Evolutionary conservation across 2,113 vertebrate genomes (phyloP), one percentile per base, ranked within the genome.

Genomic region (Silurus glanis): DNA sequence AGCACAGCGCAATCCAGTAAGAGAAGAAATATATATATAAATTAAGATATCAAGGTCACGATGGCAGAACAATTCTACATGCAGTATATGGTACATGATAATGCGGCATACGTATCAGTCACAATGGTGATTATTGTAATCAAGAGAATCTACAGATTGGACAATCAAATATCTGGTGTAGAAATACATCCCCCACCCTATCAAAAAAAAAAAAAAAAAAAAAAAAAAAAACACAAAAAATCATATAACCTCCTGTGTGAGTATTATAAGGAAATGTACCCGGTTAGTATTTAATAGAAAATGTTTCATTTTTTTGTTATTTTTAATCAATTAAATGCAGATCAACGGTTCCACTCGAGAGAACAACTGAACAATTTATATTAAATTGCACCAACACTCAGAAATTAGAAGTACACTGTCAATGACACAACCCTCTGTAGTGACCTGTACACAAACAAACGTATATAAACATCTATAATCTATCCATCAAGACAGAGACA

Each of bases 1-100:
- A 80, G 78, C 78, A 80, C 78, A 80, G 78, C 78, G 59, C 55
- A 37, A 58, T 37, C 10, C 55, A 80, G 8, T 37, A 9, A 21
- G 0, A 58, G 76, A 5, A 28, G 12, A n/a, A n/a, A 12, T 37
- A 37, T 37, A 37, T n/a, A 21, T 6, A 23, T 2, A n/a, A 7
- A 78, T 53, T 16, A 53, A 76, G 21, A 47, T 45, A 47, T 72
- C 37, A 53, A 16, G 3, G 9, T 61, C 58, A 80, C 9, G 53
- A 61, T 80, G 19, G 19, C 56, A 80, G 23, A 80, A 58, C 76
- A 58, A 23, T 45, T 8, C 78, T 47, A 23, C 1, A 37, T 45
- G 76, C 25, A 79, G 28, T 79, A 79, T 25, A 79, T 25, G 56
- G n/a, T 17, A 58, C 53, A 79, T 8, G 16, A 19, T 62, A 25